phyloP scores from a whole-genome alignment of 2,113 vertebrate genomes.

The Camarhynchus parvulus region DNA sequence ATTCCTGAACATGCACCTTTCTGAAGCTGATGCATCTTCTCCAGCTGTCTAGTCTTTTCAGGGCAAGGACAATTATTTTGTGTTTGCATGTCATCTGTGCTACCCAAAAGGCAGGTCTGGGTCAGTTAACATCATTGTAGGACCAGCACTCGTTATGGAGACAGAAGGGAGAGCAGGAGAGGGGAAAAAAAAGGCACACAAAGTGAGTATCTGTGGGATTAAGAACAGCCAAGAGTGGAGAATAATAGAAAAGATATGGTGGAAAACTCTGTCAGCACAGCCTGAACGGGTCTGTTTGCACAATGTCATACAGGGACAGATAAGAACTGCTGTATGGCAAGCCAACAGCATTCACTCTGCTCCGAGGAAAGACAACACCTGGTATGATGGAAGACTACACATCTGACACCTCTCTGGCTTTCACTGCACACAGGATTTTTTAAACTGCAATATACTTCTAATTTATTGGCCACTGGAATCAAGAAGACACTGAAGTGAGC shows the following conservation, averaged over 20 bases:
- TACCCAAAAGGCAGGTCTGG: neutral
- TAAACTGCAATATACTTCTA: neutral
- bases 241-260: neutral
- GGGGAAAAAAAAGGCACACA: neutral
- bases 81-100: neutral
- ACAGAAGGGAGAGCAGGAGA: neutral
- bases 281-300: neutral
- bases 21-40: neutral
- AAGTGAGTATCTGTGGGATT: neutral
- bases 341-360: neutral
- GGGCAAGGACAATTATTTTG: neutral
- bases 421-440: neutral
- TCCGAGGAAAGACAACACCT: neutral
- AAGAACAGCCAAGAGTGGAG: neutral
- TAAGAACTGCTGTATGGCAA: neutral
- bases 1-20: neutral
- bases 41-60: neutral
- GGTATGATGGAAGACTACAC: neutral
- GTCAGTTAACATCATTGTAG: neutral
- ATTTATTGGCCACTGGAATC: neutral
- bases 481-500: neutral
- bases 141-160: neutral
- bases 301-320: neutral
- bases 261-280: neutral
- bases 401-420: neutral